Conservation (phyloP, 2,113 vertebrate genomes). For the Apteryx owenii region DNA sequence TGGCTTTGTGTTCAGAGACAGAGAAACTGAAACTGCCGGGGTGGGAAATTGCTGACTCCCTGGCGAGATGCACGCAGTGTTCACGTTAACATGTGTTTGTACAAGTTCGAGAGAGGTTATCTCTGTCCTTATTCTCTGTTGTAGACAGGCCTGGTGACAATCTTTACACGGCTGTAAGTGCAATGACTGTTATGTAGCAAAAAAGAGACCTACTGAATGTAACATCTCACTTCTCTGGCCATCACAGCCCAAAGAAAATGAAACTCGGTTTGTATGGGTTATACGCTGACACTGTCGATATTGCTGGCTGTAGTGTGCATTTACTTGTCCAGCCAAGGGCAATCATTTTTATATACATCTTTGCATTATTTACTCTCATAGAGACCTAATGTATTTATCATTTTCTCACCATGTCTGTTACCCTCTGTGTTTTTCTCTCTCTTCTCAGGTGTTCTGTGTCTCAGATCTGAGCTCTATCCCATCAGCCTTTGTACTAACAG, state of each 20-base stretch:
- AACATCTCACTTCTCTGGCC: not conserved
- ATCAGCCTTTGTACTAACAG: constrained; percentile 93
- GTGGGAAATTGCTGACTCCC: not conserved
- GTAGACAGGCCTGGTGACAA: constrained; percentile 4
- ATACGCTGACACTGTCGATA: not conserved
- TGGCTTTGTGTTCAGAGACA: not conserved
- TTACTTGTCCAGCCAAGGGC: constrained; percentile 48
- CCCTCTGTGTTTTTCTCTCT: constrained; percentile 85
- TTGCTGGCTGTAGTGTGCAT: not conserved
- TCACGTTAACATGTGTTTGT: not conserved
- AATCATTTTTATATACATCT: constrained; percentile 78
- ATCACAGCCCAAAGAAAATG: not conserved
- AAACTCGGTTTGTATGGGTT: not conserved
- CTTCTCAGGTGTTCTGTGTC: constrained; percentile 96
- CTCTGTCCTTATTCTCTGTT: not conserved
- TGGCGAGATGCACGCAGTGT: not conserved
- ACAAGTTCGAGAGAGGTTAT: not conserved
- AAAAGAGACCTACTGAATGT: not conserved
- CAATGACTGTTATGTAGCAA: not conserved
- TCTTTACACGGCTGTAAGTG: not conserved
- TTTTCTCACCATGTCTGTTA: constrained; percentile 84
- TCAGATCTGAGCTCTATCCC: constrained; percentile 85
- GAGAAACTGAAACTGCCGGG: not conserved
- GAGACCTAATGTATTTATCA: constrained; percentile 80
- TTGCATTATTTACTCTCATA: constrained; percentile 75